A percentile compares a stretch with the other conserved stretches of the same genome.
These are phyloP conservation scores for Contarinia nasturtii DNA, from an alignment of 1,140 invertebrate genomes.

Conservation along the genomic window DNA sequence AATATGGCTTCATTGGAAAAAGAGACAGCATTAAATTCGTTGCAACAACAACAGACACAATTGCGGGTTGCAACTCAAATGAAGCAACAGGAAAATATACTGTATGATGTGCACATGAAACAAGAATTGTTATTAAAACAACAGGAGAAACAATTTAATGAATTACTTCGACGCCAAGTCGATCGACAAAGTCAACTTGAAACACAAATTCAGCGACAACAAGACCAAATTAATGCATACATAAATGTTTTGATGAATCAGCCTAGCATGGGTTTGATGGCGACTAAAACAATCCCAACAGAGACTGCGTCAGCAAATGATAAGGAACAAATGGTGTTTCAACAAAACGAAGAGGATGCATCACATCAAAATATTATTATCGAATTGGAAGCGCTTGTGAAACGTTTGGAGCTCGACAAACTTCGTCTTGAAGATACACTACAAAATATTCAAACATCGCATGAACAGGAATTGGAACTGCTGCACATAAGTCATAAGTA, in stretches of 20 bases:
- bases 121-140: conserved; percentile 24
- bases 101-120: conserved; percentile 26
- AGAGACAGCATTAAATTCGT: conserved; percentile 20
- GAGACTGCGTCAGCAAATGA: background rate
- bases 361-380: conserved; percentile 7
- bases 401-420: conserved; percentile 24
- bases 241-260: conserved; percentile 26
- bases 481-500: conserved; percentile 29
- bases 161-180: conserved; percentile 25
- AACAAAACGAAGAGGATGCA: conserved; percentile 5
- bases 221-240: conserved; percentile 30
- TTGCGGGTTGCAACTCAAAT: conserved; percentile 27
- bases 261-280: conserved; percentile 7
- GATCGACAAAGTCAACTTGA: conserved; percentile 28
- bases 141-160: conserved; percentile 27
- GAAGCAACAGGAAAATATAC: conserved; percentile 27
- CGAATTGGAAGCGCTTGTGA: conserved; percentile 20
- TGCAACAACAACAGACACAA: conserved; percentile 30
- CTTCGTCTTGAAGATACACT: conserved; percentile 18
- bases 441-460: conserved; percentile 19
- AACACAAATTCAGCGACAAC: conserved; percentile 26
- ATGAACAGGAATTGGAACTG: conserved; percentile 28
- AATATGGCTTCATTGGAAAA: conserved; percentile 17
- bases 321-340: background rate
- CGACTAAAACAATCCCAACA: background rate